Conservation (phyloP, 2,888 invertebrate species). For the Rhaphigaster nebulosa region DNA sequence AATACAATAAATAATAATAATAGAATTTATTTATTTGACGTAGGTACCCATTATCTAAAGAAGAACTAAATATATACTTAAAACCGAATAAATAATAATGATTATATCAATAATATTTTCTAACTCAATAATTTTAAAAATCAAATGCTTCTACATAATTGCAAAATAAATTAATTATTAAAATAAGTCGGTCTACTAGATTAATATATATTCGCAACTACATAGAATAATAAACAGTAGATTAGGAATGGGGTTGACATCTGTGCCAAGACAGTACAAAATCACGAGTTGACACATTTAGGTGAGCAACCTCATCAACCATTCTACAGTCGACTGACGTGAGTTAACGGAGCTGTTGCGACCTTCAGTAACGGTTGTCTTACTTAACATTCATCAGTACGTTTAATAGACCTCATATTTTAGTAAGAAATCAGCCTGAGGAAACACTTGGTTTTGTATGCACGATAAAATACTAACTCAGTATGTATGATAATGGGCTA, state of each 20-base stretch:
- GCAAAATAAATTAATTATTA: background rate
- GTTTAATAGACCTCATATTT: background rate
- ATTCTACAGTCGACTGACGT: background rate
- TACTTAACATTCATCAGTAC: background rate
- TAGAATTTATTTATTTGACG: too few species aligned
- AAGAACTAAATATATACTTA: too few species aligned
- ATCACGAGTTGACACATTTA: constrained; percentile 10
- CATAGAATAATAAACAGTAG: background rate
- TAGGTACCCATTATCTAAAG: too few species aligned
- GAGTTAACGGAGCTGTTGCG: background rate
- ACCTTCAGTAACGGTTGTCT: background rate
- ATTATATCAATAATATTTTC: too few species aligned
- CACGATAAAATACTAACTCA: too few species aligned
- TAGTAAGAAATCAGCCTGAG: background rate
- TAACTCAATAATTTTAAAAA: too few species aligned
- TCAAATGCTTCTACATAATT: background rate
- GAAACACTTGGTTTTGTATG: background rate
- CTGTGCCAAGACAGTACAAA: background rate
- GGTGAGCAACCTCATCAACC: constrained; percentile 1
- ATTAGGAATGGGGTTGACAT: background rate
- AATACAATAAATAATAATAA: too few species aligned
- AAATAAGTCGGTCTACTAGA: too few species aligned
- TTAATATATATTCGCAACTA: background rate
- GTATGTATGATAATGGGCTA: too few species aligned
- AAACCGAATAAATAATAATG: too few species aligned